Evolutionary conservation across 1,140 invertebrate species (phyloP), one percentile per base, ranked within the genome.

Genomic region (Ceratina calcarata): DNA sequence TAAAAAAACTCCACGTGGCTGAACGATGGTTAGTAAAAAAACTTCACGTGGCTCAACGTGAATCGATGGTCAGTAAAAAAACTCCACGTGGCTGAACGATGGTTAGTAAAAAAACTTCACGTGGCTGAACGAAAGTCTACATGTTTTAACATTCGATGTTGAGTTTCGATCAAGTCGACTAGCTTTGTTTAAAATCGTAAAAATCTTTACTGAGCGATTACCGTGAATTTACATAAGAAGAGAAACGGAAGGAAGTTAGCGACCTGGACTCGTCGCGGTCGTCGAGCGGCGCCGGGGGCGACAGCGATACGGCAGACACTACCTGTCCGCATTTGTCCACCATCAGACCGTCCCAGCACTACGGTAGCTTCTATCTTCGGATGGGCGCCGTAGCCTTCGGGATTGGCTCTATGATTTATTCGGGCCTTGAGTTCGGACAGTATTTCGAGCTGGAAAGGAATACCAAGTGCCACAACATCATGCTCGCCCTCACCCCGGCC

Each of bases 361-460:
- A 98, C 85, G 98, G 97, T 12, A 98, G 97, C 89, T 98, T 99
- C 93, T 99, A 99, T 91, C 93, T 99, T 13, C 94, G 97, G 85
- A 97, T 98, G 96, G 98, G 98, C 6, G 97, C 97, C 61, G 97
- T 98, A 77, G 97, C 97, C 18, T 99, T 99, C 90, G 98, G 98
- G 12, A 98, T 98, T 84, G 98, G 98, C 12, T 97, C 96, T 69
- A 97, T 98, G 97, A 98, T 99, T 78, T 98, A 99, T 92, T 98
- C 97, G 1, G 98, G 98, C 0, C 93, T 99, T 70, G 97, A 98
- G 93, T 97, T 99, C 88, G 97, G 97, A 0, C 97, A 98, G 90
- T 98, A 98, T 89, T 98, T 98, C 91, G 98, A 99, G 91, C 91
- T 98, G 62, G 96, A 97, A 89, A 93, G 95, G 55, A 96, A 97